These are phyloP conservation scores for Andrena bicolor DNA, from an alignment of 2,888 invertebrate species.

Conservation along the genomic window DNA sequence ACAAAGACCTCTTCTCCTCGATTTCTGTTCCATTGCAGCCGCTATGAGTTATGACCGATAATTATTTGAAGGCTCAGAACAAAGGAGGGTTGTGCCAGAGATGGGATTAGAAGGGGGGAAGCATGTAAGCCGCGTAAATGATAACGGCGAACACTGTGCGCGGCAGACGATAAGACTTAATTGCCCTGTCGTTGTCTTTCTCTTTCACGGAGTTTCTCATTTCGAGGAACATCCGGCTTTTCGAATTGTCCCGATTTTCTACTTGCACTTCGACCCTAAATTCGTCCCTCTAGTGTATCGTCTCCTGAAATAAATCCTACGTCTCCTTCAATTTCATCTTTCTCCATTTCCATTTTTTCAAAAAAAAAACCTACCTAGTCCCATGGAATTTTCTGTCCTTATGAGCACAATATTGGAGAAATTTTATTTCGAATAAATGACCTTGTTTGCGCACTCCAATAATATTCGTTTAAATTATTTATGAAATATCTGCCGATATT, in stretches of 20 bases:
- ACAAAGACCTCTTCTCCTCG: slow-evolving; percentile 11
- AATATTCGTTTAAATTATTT: not conserved
- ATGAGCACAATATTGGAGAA: no score
- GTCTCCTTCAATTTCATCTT: not conserved
- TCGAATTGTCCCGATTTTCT: slow-evolving; percentile 43
- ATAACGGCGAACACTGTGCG: slow-evolving; percentile 76
- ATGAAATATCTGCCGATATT: not conserved
- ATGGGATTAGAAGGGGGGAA: slow-evolving; percentile 61
- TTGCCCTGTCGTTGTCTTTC: slow-evolving; percentile 62
- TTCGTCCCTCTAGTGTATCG: not conserved
- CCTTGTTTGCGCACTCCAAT: not conserved
- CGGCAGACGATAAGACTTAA: slow-evolving; percentile 77
- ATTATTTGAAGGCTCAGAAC: slow-evolving; percentile 75
- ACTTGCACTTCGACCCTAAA: not conserved
- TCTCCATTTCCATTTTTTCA: not conserved
- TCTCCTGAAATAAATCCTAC: not conserved
- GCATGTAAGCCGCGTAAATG: slow-evolving; percentile 79
- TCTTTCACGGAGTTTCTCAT: slow-evolving; percentile 36
- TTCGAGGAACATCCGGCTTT: slow-evolving; percentile 40
- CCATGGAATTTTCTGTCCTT: no score
- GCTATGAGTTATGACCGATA: slow-evolving; percentile 75
- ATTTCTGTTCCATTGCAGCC: slow-evolving; percentile 30
- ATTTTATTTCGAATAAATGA: not conserved
- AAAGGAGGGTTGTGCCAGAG: slow-evolving; percentile 58
- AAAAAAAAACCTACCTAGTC: not conserved